Conservation (phyloP, 1,140 invertebrate genomes). For the Solen grandis region DNA sequence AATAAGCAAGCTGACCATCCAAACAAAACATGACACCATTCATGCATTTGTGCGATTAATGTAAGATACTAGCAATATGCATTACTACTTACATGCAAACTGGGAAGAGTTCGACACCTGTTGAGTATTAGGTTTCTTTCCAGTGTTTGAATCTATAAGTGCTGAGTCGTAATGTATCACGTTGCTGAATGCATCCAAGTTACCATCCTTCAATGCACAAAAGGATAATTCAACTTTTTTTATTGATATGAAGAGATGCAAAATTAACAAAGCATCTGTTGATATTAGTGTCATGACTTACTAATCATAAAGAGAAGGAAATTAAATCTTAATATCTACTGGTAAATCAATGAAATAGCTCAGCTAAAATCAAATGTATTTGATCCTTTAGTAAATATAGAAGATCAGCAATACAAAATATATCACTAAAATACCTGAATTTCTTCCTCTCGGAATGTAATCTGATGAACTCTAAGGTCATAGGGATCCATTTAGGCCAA, state of each 20-base stretch:
- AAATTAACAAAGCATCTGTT: neutral
- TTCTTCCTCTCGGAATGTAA: constrained; percentile 70
- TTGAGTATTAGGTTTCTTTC: constrained; percentile 39
- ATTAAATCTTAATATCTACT: neutral
- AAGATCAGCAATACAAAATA: neutral
- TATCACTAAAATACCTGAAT: constrained; percentile 14
- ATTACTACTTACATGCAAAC: constrained; percentile 43
- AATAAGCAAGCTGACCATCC: no score
- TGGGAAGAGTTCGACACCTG: constrained; percentile 30
- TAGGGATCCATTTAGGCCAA: constrained; percentile 75
- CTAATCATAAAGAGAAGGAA: neutral
- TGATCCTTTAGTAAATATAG: neutral
- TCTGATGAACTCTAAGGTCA: constrained; percentile 75
- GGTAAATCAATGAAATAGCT: neutral
- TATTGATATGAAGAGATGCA: neutral
- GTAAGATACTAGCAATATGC: no score
- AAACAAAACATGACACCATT: no score
- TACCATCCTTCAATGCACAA: constrained; percentile 23
- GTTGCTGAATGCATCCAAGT: constrained; percentile 72
- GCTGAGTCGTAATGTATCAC: constrained; percentile 72
- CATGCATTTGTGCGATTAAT: no score
- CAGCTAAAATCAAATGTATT: neutral
- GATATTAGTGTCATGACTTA: neutral
- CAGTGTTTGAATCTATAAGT: constrained; percentile 36
- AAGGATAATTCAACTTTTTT: neutral